phyloP scores from a whole-genome alignment of 2,113 vertebrate species.

The Mesitornis unicolor region DNA sequence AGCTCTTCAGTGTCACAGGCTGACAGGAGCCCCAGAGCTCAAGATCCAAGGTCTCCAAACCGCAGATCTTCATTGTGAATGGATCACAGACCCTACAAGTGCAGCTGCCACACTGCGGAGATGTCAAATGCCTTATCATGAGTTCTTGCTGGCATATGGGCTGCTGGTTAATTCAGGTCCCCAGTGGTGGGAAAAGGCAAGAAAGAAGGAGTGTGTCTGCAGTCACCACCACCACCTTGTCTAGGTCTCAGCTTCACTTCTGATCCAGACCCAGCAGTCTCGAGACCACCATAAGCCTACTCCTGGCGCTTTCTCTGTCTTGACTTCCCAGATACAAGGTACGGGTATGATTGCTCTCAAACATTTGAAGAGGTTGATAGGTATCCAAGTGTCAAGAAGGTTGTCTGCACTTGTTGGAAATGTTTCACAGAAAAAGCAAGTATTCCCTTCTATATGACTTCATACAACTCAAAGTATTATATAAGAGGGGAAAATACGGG shows the following conservation, averaged over 20 bases:
- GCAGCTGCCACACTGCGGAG: neutral
- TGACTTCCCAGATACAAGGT: neutral
- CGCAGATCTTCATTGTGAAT: rapidly evolving
- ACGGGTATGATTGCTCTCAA: neutral
- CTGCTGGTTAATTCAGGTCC: neutral
- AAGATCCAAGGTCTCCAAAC: neutral
- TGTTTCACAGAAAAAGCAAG: neutral
- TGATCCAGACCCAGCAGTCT: neutral
- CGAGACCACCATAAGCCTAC: neutral
- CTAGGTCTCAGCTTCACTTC: neutral
- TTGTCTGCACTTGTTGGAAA: neutral
- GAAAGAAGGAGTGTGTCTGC: neutral
- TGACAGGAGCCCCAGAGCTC: neutral
- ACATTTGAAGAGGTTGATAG: neutral
- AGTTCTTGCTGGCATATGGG: neutral
- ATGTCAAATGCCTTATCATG: neutral
- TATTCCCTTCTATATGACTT: neutral
- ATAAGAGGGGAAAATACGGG: neutral
- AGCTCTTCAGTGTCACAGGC: neutral
- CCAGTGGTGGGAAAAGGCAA: neutral
- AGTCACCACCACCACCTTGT: neutral
- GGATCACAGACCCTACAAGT: neutral
- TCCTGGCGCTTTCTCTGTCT: neutral
- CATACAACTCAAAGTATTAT: neutral
- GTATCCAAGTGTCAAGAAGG: neutral